Base-by-base conservation (phyloP, 1,140 invertebrate species). In the Hirudo medicinalis region DNA sequence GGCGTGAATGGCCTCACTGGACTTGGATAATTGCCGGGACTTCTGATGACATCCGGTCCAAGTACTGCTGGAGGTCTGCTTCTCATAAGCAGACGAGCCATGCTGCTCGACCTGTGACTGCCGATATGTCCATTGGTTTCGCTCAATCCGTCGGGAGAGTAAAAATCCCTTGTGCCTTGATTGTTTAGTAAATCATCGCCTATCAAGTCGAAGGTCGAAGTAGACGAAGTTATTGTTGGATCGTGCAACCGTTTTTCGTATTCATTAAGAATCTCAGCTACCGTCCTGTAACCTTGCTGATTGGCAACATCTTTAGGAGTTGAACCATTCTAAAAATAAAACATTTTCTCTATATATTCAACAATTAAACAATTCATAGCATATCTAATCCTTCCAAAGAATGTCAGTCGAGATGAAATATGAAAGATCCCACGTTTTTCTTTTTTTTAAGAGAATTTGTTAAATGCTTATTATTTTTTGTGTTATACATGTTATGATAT, bases 241-340 rank as follows among this genome's bases (percentile, higher is more conserved):
- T 49, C 53, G 32, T 36, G 22, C n/a, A 71, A 55, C 6, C 73
- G 70, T 53, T 55, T 40, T 32, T 74, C 60, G 60, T 71, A 74
- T 54, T 74, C 73, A 17, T 72, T 66, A 3, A 74, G 70, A 4
- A 74, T 53, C 54, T 74, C 70, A 2, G 73, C 57, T 25, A 74
- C 70, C 29, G 67, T 70, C 29, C 36, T 40, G 70, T 72, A 71
- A 54, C 73, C 73, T 55, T 74, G 73, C 60, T 74, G 73, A 11
- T 43, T 25, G 32, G 73, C 70, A 22, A 74, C 70, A 43, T 74
- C 73, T 49, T 49, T n/a, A 20, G 73, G n/a, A 19, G 73, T 74
- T 17, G 60, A 71, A 13, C 70, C 70, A 66, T 74, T 74, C 73
- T 74, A 36, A 19, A 71, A 71, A 36, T 54, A 29, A 25, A 36